Percentiles rank a stretch among this genome's conserved stretches.
Conservation (phyloP, 2,888 invertebrate species). For the Eurytoma californica region DNA sequence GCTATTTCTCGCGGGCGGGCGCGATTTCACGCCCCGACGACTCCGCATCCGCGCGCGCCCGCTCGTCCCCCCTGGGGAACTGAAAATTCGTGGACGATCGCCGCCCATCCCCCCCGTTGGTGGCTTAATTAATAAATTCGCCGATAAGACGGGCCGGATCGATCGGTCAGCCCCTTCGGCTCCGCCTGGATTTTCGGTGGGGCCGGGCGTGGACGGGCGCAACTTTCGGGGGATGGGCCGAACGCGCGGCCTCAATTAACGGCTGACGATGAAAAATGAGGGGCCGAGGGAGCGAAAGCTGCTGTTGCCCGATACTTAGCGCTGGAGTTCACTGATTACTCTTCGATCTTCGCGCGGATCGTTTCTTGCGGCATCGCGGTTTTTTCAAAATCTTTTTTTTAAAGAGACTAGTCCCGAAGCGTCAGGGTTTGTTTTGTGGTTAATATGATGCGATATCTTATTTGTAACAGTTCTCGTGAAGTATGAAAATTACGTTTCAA, state of each 20-base stretch:
- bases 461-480: too few species aligned
- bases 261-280: constrained; percentile 66
- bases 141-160: constrained; percentile 15
- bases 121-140: constrained; percentile 48
- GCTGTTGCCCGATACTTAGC: constrained; percentile 1
- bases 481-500: too few species aligned
- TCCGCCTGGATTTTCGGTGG: constrained; percentile 12
- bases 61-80: constrained; percentile 13
- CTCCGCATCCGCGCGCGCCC: background rate
- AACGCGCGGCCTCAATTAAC: constrained; percentile 64
- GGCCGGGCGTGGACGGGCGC: constrained; percentile 10
- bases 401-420: too few species aligned
- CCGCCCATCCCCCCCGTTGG: constrained; percentile 6
- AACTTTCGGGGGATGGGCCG: constrained; percentile 47
- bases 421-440: too few species aligned
- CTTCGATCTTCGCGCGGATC: too few species aligned
- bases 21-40: constrained; percentile 35
- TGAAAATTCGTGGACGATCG: constrained; percentile 27
- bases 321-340: background rate
- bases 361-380: too few species aligned
- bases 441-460: too few species aligned
- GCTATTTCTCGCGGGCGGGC: background rate
- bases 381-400: too few species aligned
- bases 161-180: constrained; percentile 29
- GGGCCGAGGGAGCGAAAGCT: constrained; percentile 18